A percentile compares a stretch with the other conserved stretches of the same genome.
Evolutionary conservation across 2,113 vertebrate genomes (phyloP).

Genomic region (Anhinga anhinga): DNA sequence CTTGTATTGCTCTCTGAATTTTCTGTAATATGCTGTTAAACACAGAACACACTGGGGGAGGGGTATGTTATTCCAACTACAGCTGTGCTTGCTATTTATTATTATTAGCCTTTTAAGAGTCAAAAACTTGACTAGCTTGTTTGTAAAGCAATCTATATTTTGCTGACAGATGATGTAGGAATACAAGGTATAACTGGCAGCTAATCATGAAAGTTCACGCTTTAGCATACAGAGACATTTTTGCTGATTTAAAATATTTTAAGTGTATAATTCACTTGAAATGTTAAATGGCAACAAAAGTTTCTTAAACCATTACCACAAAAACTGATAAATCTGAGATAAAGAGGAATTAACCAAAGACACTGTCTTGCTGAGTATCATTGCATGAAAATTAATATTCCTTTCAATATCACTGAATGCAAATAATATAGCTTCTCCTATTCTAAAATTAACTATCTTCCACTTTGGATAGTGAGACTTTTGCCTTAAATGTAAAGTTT

Average conservation of each 20-base stretch:
- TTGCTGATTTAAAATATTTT: background rate
- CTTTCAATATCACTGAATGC: background rate
- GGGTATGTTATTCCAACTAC: background rate
- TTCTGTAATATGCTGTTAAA: background rate
- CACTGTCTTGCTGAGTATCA: background rate
- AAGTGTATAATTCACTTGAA: background rate
- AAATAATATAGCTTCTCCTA: background rate
- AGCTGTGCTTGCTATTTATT: background rate
- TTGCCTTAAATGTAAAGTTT: background rate
- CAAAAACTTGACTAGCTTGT: background rate
- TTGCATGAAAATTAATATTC: background rate
- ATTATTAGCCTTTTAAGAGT: background rate
- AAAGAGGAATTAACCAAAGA: background rate
- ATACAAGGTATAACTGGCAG: background rate
- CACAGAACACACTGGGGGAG: background rate
- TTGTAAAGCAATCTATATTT: background rate
- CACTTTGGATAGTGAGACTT: background rate
- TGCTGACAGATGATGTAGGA: background rate
- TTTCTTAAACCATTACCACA: background rate
- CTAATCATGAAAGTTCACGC: background rate
- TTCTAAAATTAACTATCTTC: background rate
- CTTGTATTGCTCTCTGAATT: background rate
- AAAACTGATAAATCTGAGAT: background rate
- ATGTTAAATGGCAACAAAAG: background rate
- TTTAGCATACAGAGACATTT: background rate